Conservation (phyloP, 2,888 invertebrate species). For the Habrosyne pyritoides region DNA sequence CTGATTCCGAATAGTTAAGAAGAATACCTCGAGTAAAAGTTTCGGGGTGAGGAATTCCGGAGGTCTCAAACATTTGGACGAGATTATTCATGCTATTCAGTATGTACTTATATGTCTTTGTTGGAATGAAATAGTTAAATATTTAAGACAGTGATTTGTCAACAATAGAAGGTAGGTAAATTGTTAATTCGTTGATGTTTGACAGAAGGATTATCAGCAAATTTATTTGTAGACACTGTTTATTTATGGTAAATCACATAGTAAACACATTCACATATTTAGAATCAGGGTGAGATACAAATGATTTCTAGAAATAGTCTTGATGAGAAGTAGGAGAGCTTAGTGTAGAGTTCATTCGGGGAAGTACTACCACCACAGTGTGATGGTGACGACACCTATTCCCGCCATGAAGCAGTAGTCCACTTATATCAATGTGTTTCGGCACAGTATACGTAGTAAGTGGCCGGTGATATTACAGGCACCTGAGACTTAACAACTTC, state of each 20-base stretch:
- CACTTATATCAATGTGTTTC: no score
- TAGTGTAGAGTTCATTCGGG: no score
- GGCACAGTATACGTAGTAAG: no score
- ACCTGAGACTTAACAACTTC: no score
- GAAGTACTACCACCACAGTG: no score
- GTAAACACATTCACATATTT: background rate
- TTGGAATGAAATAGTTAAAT: slow-evolving; percentile 34
- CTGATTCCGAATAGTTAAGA: slow-evolving; percentile 42
- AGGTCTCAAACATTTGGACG: slow-evolving; percentile 45
- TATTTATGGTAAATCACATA: background rate
- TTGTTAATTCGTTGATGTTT: slow-evolving; percentile 12
- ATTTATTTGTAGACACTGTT: no score
- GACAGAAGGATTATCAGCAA: background rate
- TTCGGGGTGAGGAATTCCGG: slow-evolving; percentile 16
- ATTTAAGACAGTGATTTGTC: slow-evolving; percentile 44
- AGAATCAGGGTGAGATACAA: background rate
- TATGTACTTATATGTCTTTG: slow-evolving; percentile 32
- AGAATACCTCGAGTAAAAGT: slow-evolving; percentile 19
- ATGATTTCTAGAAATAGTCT: no score
- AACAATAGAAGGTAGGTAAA: slow-evolving; percentile 30
- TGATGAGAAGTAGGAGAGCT: no score
- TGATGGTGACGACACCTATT: no score
- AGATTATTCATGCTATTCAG: slow-evolving; percentile 50
- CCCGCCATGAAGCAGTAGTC: no score
- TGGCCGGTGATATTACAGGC: no score